These are phyloP conservation scores for Adelognathus sp. DNA, from an alignment of 2,888 invertebrate genomes.

Conservation along the genomic window DNA sequence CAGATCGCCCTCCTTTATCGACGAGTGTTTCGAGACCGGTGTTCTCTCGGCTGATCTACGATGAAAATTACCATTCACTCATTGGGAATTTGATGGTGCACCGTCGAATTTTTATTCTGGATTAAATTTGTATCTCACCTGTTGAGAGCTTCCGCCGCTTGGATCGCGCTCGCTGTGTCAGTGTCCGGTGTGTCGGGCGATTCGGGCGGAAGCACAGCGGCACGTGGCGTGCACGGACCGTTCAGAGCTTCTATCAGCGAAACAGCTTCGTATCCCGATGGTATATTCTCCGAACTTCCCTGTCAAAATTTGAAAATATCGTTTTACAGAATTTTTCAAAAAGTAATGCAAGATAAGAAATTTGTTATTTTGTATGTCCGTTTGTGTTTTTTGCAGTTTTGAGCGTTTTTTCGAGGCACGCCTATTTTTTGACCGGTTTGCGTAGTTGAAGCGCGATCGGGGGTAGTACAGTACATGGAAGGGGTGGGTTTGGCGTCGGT, in stretches of 20 bases:
- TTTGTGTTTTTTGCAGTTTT: not conserved
- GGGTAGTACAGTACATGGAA: conserved; percentile 36
- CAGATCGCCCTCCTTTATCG: conserved; percentile 74
- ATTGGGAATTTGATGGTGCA: not conserved
- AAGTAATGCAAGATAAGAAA: not conserved
- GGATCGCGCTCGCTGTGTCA: conserved; percentile 84
- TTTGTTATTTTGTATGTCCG: not conserved
- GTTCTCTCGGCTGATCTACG: conserved; percentile 76
- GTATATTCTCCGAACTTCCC: conserved; percentile 92
- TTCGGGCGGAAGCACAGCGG: conserved; percentile 79
- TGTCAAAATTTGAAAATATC: conserved; percentile 68
- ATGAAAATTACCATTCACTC: not conserved
- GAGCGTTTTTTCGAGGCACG: conserved; percentile 35
- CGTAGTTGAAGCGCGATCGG: conserved; percentile 43
- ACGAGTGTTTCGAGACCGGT: conserved; percentile 74
- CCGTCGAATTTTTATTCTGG: too few relatives aligned
- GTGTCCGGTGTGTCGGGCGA: conserved; percentile 85
- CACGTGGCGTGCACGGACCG: conserved; percentile 89
- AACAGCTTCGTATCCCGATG: conserved; percentile 96
- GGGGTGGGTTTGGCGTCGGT: conserved; percentile 76
- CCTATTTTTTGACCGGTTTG: conserved; percentile 51
- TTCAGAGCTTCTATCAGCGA: conserved; percentile 97
- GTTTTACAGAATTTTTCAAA: not conserved
- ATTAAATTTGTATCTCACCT: conserved; percentile 73
- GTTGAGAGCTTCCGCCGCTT: conserved; percentile 88